Base-by-base conservation (phyloP, 2,888 invertebrate species). In the Subacronicta megacephala region DNA sequence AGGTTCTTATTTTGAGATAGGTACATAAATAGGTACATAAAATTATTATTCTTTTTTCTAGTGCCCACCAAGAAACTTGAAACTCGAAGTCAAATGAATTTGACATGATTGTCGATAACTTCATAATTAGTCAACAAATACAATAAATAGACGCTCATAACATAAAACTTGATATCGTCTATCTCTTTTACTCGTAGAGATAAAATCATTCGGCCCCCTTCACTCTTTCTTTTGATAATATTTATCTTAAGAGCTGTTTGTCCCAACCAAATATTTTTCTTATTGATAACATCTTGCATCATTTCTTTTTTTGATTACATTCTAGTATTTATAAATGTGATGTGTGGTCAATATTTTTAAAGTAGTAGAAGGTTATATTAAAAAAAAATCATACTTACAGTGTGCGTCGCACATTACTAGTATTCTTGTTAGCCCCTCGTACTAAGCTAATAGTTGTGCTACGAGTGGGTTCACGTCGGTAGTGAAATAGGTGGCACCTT, bases 241-340 rank as follows among this genome's bases (percentile, higher is more conserved):
- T 29, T 53, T 49, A 60, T 72, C 51, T 49, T 45, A 36, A 54
- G 33, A 52, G 46, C 57, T 62, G 53, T 62, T 72, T 69, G 47
- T 59, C 50, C 17, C 10, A 43, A 51, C 36, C 12, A 36, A 51
- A 46, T 37, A n/a, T 33, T 52, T 46, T 59, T 40, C 20, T 35
- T 13, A 38, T 44, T 36, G 45, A 57, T 54, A 49, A 41, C 50
- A 36, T 49, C 35, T 63, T 62, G 37, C 53, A 51, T 72, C 53
- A 62, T 47, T 58, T 58, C 37, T 53, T 55, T 51, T 38, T 43
- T 33, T 46, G 10, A 7, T 41, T 40, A 20, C 13, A 7, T 29
- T 45, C 3, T 16, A 41, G 0, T 33, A 13, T 23, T 15, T 42
- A 15, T n/a, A n/a, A n/a, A n/a, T 18, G 7, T 16, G 1, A 43